Evolutionary conservation across 2,797 vertebrate genomes (phyloP), one percentile per base, ranked within the genome.

Genomic region (Eulemur albifrons): DNA sequence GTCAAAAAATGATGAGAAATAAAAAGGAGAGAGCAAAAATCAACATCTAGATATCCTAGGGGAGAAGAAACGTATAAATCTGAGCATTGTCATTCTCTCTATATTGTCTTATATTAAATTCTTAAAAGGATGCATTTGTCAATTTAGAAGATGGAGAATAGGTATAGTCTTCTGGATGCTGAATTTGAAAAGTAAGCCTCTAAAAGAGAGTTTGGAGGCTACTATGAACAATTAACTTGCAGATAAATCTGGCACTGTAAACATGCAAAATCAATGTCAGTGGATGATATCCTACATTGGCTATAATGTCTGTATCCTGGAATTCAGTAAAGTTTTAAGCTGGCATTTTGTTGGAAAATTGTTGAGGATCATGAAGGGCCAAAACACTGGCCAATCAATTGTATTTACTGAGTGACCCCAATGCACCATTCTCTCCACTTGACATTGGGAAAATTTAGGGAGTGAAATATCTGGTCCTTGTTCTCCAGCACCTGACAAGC

Each of bases 261-360:
- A 72, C 70, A 72, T n/a, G 13, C 32, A 85, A 59, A 67, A 40
- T 94, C 61, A 45, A 13, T 48, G 4, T 79, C n/a, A 4, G n/a
- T 92, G 40, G 69, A 12, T 77, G 80, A 61, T 70, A 69, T 83
- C 72, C 57, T 70, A 61, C 8, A 6, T 57, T 82, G 80, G 38
- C 54, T 76, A 7, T 83, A 83, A 54, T 72, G 73, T 94, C 63
- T 84, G 38, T 57, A 14, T 96, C 82, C 70, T 89, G 76, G 84
- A 92, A 95, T 92, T 85, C 93, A 63, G 75, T 95, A 91, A 87
- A 65, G 32, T 86, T 93, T 92, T 83, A 84, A 87, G 72, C 30
- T 70, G 25, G 54, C 77, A 87, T 45, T 61, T 90, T 79, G 72
- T 80, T 84, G 93, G 54, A 81, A 97, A 96, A 82, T 82, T 87